Conservation (phyloP, 2,797 vertebrate genomes). For the Oryzias sinensis region DNA sequence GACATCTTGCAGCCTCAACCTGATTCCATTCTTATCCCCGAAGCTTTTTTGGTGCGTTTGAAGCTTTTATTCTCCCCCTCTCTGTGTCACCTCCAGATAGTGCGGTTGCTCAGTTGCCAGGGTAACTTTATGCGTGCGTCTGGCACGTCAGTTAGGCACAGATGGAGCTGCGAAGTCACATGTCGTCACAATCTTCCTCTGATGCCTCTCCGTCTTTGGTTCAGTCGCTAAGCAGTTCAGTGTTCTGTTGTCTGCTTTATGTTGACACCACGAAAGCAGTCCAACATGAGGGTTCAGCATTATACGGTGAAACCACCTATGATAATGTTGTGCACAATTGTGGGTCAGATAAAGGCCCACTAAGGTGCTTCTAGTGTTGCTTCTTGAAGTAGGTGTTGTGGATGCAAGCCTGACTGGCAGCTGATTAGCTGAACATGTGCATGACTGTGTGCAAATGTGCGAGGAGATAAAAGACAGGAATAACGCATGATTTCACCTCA, state of each 20-base stretch:
- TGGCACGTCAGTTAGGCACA: slow-evolving; percentile 62
- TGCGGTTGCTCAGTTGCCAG: slow-evolving; percentile 59
- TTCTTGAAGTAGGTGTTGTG: slow-evolving; percentile 52
- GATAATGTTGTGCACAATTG: slow-evolving; percentile 2
- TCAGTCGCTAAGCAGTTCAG: slow-evolving; percentile 7
- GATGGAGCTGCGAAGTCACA: slow-evolving; percentile 67
- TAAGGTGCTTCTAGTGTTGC: slow-evolving; percentile 31
- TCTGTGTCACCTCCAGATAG: slow-evolving; percentile 35
- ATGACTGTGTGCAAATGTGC: slow-evolving; percentile 25
- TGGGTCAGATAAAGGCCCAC: slow-evolving; percentile 19
- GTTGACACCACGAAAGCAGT: neutral
- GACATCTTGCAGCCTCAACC: neutral
- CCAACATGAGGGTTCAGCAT: slow-evolving; percentile 3
- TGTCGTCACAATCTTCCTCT: slow-evolving; percentile 49
- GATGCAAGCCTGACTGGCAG: slow-evolving; percentile 32
- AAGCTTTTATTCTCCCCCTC: slow-evolving; percentile 8
- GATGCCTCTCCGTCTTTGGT: slow-evolving; percentile 25
- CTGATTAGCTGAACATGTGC: slow-evolving; percentile 25
- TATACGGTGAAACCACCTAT: slow-evolving; percentile 23
- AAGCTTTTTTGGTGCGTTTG: slow-evolving; percentile 29
- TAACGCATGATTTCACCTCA: slow-evolving; percentile 17
- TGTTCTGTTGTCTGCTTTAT: slow-evolving; percentile 6
- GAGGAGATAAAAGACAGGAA: slow-evolving; percentile 23
- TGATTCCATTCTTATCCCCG: slow-evolving; percentile 23
- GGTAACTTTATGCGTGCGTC: slow-evolving; percentile 57